Conservation (phyloP, 1,140 invertebrate species). For the Philaenus spumarius region DNA sequence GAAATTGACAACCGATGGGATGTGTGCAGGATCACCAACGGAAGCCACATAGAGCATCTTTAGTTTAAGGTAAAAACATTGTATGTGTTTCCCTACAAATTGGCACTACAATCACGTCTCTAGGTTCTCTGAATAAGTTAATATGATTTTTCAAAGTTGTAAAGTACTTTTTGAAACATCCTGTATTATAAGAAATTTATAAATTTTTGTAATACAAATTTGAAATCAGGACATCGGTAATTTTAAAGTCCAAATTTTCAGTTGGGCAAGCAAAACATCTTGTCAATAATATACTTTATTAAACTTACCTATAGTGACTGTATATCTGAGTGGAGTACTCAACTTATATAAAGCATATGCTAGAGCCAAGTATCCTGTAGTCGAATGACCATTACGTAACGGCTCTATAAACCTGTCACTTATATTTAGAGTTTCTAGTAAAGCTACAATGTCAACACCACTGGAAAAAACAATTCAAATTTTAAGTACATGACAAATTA, state of each 20-base stretch:
- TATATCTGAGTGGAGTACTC: constrained; percentile 81
- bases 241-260: no score
- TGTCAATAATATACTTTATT: neutral
- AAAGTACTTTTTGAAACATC: no score
- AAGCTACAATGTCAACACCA: constrained; percentile 75
- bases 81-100: no score
- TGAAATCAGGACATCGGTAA: no score
- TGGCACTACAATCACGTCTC: no score
- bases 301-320: constrained; percentile 74
- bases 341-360: constrained; percentile 89
- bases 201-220: neutral
- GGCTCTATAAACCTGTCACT: constrained; percentile 68
- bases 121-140: no score
- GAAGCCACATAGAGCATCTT: no score
- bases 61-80: neutral
- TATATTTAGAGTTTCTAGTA: constrained; percentile 66
- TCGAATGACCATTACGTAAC: constrained; percentile 55
- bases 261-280: no score
- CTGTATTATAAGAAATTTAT: constrained; percentile 1
- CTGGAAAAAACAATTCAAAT: constrained; percentile 48
- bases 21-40: no score
- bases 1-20: no score
- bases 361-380: constrained; percentile 80
- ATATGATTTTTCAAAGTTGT: no score
- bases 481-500: neutral